Percentiles rank a stretch among this genome's conserved stretches.
Evolutionary conservation across 2,113 vertebrate species (phyloP).

Genomic region (Rhinolophus ferrumequinum): DNA sequence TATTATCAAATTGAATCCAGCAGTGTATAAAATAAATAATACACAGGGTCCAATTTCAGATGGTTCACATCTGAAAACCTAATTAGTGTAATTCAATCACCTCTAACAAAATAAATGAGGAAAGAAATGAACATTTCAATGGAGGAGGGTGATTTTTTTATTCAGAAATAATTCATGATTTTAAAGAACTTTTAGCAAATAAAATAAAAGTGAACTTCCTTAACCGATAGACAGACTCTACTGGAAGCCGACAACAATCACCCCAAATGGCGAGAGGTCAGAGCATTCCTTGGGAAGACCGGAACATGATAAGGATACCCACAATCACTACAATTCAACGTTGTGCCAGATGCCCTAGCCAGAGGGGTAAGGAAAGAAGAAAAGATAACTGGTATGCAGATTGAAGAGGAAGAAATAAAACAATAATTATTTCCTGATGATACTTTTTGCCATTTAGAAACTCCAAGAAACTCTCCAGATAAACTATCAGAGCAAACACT

Average conservation of each 20-base stretch:
- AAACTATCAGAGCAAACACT: conserved; percentile 14
- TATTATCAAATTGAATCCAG: conserved; percentile 23
- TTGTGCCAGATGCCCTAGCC: neutral
- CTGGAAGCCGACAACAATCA: neutral
- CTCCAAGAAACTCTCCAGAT: conserved; percentile 8
- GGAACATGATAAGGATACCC: neutral
- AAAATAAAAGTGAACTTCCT: conserved; percentile 42
- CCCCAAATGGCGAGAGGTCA: neutral
- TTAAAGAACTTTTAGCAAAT: conserved; percentile 38
- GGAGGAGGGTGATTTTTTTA: neutral
- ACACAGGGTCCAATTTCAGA: neutral
- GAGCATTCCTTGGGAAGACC: neutral
- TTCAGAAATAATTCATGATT: conserved; percentile 8
- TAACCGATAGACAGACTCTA: neutral
- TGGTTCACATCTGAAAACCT: conserved; percentile 23
- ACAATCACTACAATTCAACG: neutral
- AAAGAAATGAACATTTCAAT: conserved; percentile 1
- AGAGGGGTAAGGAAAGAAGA: neutral
- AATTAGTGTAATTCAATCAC: neutral
- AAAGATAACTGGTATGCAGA: neutral
- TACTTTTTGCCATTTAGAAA: conserved; percentile 30
- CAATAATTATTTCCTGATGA: neutral
- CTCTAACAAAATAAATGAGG: conserved; percentile 11
- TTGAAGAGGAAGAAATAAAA: conserved; percentile 29
- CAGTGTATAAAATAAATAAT: conserved; percentile 2